Percentiles rank a stretch among this genome's conserved stretches.
These are phyloP conservation scores for Gymnarchus niloticus DNA, from an alignment of 2,113 vertebrate genomes.

Conservation along the genomic window DNA sequence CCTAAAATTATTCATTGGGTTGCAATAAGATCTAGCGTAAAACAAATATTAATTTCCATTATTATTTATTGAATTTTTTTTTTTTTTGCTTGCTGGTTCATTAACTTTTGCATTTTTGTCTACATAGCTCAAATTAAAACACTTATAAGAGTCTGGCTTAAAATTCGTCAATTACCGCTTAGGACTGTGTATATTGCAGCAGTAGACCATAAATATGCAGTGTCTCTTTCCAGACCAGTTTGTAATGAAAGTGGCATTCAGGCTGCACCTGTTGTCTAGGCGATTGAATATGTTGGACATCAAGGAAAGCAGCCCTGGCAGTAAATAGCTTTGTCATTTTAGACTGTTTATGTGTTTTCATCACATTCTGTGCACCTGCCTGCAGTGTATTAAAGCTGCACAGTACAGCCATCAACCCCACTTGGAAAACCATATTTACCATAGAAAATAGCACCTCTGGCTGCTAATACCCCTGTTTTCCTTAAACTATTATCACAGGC, in stretches of 20 bases:
- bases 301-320: conserved; percentile 33
- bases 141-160: neutral
- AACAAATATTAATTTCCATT: neutral
- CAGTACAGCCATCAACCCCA: conserved; percentile 22
- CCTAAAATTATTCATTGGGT: neutral
- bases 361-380: conserved; percentile 29
- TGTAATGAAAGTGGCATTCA: conserved; percentile 33
- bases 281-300: conserved; percentile 27
- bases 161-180: neutral
- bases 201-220: conserved; percentile 1
- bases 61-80: no score
- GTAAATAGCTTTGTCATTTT: conserved; percentile 34
- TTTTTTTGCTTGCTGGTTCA: neutral
- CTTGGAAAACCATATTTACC: conserved; percentile 33
- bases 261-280: conserved; percentile 23
- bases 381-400: conserved; percentile 10
- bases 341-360: conserved; percentile 37
- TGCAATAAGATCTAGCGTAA: conserved; percentile 2
- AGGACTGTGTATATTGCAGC: neutral
- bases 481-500: conserved; percentile 37
- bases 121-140: conserved; percentile 2
- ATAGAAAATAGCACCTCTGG: conserved; percentile 35
- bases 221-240: neutral
- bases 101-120: neutral
- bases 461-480: conserved; percentile 42